phyloP scores from a whole-genome alignment of 2,113 vertebrate species.

The Isurus oxyrinchus region DNA sequence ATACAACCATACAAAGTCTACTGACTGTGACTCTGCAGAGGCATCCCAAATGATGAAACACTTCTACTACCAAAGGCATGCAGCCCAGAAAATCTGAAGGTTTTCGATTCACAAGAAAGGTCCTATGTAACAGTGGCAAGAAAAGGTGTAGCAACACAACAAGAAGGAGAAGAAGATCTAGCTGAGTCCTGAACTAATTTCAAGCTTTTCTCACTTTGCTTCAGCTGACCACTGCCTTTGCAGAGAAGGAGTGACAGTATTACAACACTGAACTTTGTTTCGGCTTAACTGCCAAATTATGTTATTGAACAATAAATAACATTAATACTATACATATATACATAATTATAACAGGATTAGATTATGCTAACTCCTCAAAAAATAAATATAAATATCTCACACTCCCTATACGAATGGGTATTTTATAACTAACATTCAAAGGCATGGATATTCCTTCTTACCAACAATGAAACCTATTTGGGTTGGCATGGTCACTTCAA shows the following conservation, averaged over 20 bases:
- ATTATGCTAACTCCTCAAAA: neutral
- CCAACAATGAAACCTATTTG: neutral
- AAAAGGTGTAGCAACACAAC: neutral
- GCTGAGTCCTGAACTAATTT: neutral
- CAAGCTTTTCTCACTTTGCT: neutral
- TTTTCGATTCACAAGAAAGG: neutral
- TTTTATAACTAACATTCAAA: neutral
- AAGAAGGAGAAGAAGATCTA: neutral
- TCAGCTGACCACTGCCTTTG: neutral
- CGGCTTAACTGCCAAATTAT: neutral
- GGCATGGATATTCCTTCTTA: neutral
- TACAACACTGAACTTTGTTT: neutral
- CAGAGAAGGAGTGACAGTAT: neutral
- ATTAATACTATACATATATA: neutral
- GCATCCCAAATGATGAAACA: too few relatives aligned
- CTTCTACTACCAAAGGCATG: too few relatives aligned
- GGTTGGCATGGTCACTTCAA: neutral
- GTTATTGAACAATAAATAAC: neutral
- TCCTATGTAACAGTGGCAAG: neutral
- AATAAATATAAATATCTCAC: neutral
- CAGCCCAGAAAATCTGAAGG: neutral
- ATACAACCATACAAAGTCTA: too few relatives aligned
- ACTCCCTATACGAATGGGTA: neutral
- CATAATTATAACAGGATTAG: neutral
- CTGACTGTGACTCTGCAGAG: too few relatives aligned